A percentile compares a stretch with the other conserved stretches of the same genome.
phyloP scores from a whole-genome alignment of 2,797 vertebrate genomes.

The Hippopotamyrus pictus region DNA sequence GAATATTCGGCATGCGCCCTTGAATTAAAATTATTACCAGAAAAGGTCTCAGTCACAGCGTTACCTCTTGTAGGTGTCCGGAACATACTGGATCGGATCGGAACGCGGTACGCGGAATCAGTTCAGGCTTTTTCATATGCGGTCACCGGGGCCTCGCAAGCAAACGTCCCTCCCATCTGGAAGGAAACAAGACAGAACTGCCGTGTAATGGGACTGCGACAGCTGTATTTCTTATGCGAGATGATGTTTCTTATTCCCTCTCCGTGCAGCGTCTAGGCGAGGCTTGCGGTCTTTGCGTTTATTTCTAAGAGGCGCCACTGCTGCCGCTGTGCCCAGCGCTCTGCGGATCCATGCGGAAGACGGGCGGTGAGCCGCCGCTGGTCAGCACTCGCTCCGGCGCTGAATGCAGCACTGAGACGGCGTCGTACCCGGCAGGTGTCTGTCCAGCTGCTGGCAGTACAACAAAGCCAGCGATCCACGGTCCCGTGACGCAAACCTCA shows the following conservation, averaged over 20 bases:
- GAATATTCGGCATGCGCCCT: not conserved
- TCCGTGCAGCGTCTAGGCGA: not conserved
- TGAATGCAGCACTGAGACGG: not conserved
- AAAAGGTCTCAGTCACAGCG: not conserved
- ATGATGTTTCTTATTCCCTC: not conserved
- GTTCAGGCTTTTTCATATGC: constrained; percentile 5
- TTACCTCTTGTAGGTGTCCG: constrained; percentile 14
- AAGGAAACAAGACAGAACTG: constrained; percentile 14
- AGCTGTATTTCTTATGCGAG: constrained; percentile 1
- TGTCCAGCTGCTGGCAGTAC: constrained; percentile 10
- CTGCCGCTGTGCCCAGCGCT: not conserved
- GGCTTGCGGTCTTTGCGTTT: not conserved
- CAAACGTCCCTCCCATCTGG: constrained; percentile 16
- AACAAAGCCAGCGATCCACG: not conserved
- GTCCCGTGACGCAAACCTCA: constrained; percentile 7
- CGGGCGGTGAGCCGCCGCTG: not conserved
- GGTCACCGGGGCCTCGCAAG: not conserved
- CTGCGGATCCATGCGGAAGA: constrained; percentile 4
- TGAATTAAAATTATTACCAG: not conserved
- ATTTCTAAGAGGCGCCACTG: not conserved
- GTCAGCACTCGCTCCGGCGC: not conserved
- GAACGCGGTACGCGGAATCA: not conserved
- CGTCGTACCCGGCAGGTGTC: constrained; percentile 15
- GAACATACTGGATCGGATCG: constrained; percentile 6
- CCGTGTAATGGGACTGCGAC: constrained; percentile 14